Evolutionary conservation across 1,140 invertebrate genomes (phyloP), one percentile per base, ranked within the genome.

Genomic region (Apocrypta bakeri): DNA sequence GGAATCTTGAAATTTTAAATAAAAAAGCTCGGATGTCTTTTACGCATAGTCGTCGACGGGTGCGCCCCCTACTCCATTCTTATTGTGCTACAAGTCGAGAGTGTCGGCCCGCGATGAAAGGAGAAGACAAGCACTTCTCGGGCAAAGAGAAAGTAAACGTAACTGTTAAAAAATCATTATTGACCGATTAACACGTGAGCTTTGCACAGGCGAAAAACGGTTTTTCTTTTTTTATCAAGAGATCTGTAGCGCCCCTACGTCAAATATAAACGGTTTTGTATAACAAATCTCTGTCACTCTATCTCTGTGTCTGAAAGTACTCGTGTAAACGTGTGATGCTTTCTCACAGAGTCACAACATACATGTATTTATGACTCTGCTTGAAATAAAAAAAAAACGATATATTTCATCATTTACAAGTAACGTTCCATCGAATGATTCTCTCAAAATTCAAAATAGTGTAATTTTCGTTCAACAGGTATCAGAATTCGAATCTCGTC

Each of bases 281-380:
- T n/a, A n/a, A n/a, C n/a, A n/a, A n/a, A n/a, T n/a, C n/a, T n/a
- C n/a, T n/a, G n/a, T n/a, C n/a, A n/a, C n/a, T n/a, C n/a, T n/a
- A n/a, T 66, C 42, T 71, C 42, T 72, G 31, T 42, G 27, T n/a
- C n/a, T n/a, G 63, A 9, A 37, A 4, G 33, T 37, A 37, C 33
- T 4, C 33, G 33, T 37, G 68, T 21, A 25, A 71, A 37, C 40
- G 33, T 71, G 2, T 24, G 27, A 72, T 72, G 68, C 68, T 79
- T 79, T 79, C 68, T 48, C 29, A 31, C 78, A 72, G 37, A 79
- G 78, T n/a, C 7, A 29, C n/a, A n/a, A n/a, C n/a, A n/a, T n/a
- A n/a, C n/a, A n/a, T n/a, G n/a, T n/a, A n/a, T n/a, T n/a, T n/a
- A n/a, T n/a, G n/a, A n/a, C n/a, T n/a, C n/a, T n/a, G n/a, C n/a